A percentile compares a stretch with the other conserved stretches of the same genome.
phyloP scores from a whole-genome alignment of 2,797 vertebrate genomes.

The Leontocebus nigricollis region DNA sequence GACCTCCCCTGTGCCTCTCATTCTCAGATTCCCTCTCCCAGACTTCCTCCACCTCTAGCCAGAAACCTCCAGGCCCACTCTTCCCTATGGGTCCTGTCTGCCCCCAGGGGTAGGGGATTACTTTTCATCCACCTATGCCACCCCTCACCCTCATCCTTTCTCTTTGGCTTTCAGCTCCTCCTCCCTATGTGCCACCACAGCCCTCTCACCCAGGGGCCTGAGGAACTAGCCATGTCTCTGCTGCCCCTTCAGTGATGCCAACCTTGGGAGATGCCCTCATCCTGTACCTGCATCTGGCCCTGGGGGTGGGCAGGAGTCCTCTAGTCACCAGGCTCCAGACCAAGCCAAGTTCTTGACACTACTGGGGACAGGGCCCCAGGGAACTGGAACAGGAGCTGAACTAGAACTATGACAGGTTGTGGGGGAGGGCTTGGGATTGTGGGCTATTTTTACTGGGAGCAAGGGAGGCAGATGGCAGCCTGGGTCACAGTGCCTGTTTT shows the following conservation, averaged over 20 bases:
- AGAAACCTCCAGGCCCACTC: not conserved
- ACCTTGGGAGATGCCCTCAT: not conserved
- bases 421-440: not conserved
- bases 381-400: constrained; percentile 12
- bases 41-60: not conserved
- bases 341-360: not conserved
- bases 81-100: not conserved
- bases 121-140: not conserved
- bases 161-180: constrained; percentile 86
- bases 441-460: constrained; percentile 19
- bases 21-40: not conserved
- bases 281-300: not conserved
- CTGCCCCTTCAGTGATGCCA: constrained; percentile 29
- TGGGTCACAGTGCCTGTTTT: not conserved
- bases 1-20: not conserved
- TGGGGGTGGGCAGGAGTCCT: constrained; percentile 9
- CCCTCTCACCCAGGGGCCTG: constrained; percentile 88
- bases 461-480: not conserved
- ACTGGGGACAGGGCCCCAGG: not conserved
- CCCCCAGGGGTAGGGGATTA: rapidly evolving
- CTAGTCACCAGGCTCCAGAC: not conserved
- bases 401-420: not conserved
- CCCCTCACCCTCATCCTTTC: not conserved
- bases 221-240: constrained; percentile 66
- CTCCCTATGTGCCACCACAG: constrained; percentile 91